Evolutionary conservation across 2,113 vertebrate species (phyloP).

Genomic region (Menura novaehollandiae): DNA sequence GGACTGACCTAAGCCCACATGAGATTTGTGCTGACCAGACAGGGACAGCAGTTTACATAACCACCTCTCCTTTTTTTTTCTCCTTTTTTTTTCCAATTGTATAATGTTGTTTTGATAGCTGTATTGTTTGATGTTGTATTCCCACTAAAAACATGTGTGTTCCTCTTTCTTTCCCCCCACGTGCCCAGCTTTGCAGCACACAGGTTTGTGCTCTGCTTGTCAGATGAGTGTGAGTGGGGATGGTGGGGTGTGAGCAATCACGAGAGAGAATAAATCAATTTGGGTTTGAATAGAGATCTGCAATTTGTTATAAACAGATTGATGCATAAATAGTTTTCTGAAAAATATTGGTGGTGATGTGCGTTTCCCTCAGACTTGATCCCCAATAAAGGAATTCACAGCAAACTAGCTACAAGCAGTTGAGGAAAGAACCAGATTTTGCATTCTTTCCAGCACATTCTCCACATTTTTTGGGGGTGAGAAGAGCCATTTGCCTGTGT

Average conservation of each 20-base stretch:
- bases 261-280: not conserved
- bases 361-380: not conserved
- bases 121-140: too few relatives aligned
- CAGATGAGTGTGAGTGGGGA: not conserved
- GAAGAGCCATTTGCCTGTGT: not conserved
- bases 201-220: not conserved
- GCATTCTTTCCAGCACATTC: not conserved
- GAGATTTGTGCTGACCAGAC: slow-evolving; percentile 46
- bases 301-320: not conserved
- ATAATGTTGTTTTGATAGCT: not conserved
- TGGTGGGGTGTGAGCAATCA: not conserved
- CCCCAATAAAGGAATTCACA: not conserved
- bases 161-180: not conserved
- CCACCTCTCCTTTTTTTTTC: not conserved
- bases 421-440: not conserved
- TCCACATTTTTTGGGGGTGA: not conserved
- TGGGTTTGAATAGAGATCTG: not conserved
- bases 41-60: not conserved
- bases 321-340: not conserved
- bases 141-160: not conserved
- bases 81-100: not conserved
- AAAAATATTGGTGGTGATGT: not conserved
- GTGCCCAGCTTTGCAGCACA: not conserved
- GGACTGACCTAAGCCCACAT: not conserved
- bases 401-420: not conserved